Evolutionary conservation across 1,140 invertebrate species (phyloP), one percentile per base, ranked within the genome.

Genomic region (Papilio glaucus): DNA sequence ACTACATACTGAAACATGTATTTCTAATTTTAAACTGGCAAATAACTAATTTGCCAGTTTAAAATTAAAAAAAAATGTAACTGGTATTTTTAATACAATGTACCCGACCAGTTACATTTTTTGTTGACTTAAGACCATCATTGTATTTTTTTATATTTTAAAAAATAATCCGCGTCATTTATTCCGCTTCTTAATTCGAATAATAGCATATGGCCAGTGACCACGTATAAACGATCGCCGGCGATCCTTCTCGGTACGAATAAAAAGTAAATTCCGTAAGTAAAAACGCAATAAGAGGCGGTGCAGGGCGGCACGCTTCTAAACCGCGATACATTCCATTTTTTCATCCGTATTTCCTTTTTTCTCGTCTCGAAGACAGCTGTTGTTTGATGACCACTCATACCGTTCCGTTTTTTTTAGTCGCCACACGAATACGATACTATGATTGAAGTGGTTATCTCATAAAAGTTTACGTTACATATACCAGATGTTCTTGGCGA

Each of bases 371-470:
- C 60, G 73, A 83, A 81, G 75, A 81, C 89, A 91, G 86, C 87
- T 91, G 89, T 84, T 85, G 81, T 88, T 83, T 82, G 85, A 86
- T 88, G 88, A 91, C 89, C 89, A 90, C 86, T 91, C 87, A 73
- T 84, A 79, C 72, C 70, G 79, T 81, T 75, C 77, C 12, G 42
- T 77, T 83, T 90, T 89, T 88, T 91, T 53, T 53, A 53, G 73
- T 77, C 53, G 39, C 60, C 70, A 63, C 75, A 72, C 65, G 71
- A 33, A 77, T 82, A 84, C 83, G 88, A 91, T 89, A 87, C 83
- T 79, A 73, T 79, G 78, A 85, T 85, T 83, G 80, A 83, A 89
- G 84, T 82, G 80, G 79, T 81, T 69, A 26, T 75, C 78, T 65
- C 57, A 83, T 75, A 71, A 73, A 75, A 53, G 29, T 71, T 60